Percentiles rank a stretch among this genome's conserved stretches.
These are phyloP conservation scores for Macrotrachela quadricornifera DNA, from an alignment of 1,140 invertebrate species.

Conservation along the genomic window DNA sequence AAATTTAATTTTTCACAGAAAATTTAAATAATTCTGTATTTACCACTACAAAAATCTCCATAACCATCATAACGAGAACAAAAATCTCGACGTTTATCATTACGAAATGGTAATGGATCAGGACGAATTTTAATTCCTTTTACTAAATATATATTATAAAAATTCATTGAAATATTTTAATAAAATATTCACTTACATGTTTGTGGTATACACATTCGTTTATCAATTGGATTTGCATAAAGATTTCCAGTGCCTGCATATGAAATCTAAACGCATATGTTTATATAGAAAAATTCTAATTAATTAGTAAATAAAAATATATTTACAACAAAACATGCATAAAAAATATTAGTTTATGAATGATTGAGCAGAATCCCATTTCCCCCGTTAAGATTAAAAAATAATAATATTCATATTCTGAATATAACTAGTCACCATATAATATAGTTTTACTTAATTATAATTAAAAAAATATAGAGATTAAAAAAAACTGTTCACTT, in stretches of 20 bases:
- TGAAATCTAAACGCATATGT: slow-evolving; percentile 1
- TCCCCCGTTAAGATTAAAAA: no score
- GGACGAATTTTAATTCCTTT: slow-evolving; percentile 21
- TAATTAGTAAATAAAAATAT: no score
- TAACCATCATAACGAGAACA: slow-evolving; percentile 30
- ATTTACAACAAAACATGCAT: no score
- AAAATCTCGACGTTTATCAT: slow-evolving; percentile 26
- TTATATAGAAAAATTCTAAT: not conserved
- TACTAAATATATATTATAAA: slow-evolving; percentile 13
- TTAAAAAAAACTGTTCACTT: no score
- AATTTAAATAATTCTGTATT: not conserved
- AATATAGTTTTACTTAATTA: no score
- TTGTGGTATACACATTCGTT: slow-evolving; percentile 13
- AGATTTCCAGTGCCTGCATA: slow-evolving; percentile 8
- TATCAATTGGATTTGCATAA: slow-evolving; percentile 13
- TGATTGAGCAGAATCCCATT: no score
- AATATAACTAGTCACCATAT: no score
- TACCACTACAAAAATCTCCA: slow-evolving; percentile 31
- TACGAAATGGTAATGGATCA: slow-evolving; percentile 25
- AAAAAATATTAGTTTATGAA: no score
- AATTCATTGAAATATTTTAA: not conserved
- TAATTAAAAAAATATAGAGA: no score
- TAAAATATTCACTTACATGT: slow-evolving; percentile 13
- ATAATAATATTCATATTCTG: no score
- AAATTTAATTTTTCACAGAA: not conserved